phyloP scores from a whole-genome alignment of 2,797 vertebrate species.

The Micropoecilia bifurca region DNA sequence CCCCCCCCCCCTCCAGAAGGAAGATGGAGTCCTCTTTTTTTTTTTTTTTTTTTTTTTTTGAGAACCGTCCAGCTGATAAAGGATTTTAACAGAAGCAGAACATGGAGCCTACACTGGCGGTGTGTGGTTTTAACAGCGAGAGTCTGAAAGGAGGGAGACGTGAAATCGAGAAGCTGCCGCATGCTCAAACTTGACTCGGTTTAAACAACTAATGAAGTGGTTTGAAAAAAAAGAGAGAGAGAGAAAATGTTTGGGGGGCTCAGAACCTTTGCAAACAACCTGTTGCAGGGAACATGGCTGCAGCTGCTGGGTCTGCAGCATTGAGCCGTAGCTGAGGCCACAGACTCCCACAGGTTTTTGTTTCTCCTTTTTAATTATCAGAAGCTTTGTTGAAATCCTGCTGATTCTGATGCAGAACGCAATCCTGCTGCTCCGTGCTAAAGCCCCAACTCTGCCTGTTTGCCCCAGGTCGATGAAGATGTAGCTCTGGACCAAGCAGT shows the following conservation, averaged over 20 bases:
- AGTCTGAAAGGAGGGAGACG: slow-evolving; percentile 7
- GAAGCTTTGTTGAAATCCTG: slow-evolving; percentile 8
- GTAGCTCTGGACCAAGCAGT: slow-evolving; percentile 96
- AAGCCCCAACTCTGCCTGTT: slow-evolving; percentile 39
- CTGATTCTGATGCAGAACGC: slow-evolving; percentile 4
- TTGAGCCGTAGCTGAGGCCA: slow-evolving; percentile 41
- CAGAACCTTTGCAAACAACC: slow-evolving; percentile 30
- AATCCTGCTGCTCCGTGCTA: slow-evolving; percentile 7
- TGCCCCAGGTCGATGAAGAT: slow-evolving; percentile 93
- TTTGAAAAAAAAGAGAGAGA: slow-evolving; percentile 31
- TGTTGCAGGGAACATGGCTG: slow-evolving; percentile 30
- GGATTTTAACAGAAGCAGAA: not conserved
- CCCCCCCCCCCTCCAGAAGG: not conserved
- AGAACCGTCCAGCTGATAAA: not conserved
- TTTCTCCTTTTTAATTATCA: slow-evolving; percentile 33
- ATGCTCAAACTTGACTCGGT: slow-evolving; percentile 25
- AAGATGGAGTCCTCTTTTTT: not conserved
- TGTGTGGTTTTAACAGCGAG: slow-evolving; percentile 19
- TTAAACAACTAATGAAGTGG: slow-evolving; percentile 33
- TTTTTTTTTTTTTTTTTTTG: not conserved
- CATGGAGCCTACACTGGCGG: not conserved
- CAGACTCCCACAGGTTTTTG: slow-evolving; percentile 51
- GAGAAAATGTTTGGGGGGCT: slow-evolving; percentile 19
- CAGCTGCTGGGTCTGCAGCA: slow-evolving; percentile 48
- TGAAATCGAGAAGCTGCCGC: slow-evolving; percentile 18